Base-by-base conservation (phyloP, 1,140 invertebrate species). In the Drosophila baimaii region DNA sequence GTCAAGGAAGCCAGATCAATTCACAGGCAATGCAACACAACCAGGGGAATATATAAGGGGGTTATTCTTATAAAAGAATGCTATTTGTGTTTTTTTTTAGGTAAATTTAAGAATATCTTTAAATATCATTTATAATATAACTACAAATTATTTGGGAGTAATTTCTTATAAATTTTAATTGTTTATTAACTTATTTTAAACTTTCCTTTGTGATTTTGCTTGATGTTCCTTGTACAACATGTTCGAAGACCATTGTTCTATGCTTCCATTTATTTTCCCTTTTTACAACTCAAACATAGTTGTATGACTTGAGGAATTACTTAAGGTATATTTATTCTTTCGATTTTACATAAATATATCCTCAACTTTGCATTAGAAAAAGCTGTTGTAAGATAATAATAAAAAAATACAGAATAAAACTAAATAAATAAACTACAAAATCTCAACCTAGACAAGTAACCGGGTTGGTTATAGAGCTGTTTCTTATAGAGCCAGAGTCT, bases 1-100 rank as follows among this genome's bases (percentile, higher is more conserved):
- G 65, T 66, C 27, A 66, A 69, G 46, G 17, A 43, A 69, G 3
- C 65, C 61, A 33, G 61, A 52, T 66, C 65, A 39, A 66, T 43
- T 25, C 9, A 6, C 8, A 17, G 41, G 62, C 35, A 33, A n/a
- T 27, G 23, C 54, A 25, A 17, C 33, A 13, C 0, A 2, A 6
- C 2, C 25, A 25, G 7, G 15, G 15, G 21, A n/a, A n/a, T n/a
- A 12, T 12, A 7, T 61, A 31, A 3, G 17, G 8, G 10, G 13
- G 5, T 23, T 37, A 5, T 9, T 23, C 12, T 56, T 31, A 12
- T 23, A 17, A 31, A 12, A 7, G 15, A 8, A 8, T 21, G 1
- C 13, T 12, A 4, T 41, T 25, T 6, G 35, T 27, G n/a, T 21
- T 8, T 0, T 27, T 33, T 13, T 44, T 13, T 33, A 33, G 17